A percentile compares a stretch with the other conserved stretches of the same genome.
phyloP scores from a whole-genome alignment of 2,888 invertebrate genomes.

The Parnassius mnemosyne region DNA sequence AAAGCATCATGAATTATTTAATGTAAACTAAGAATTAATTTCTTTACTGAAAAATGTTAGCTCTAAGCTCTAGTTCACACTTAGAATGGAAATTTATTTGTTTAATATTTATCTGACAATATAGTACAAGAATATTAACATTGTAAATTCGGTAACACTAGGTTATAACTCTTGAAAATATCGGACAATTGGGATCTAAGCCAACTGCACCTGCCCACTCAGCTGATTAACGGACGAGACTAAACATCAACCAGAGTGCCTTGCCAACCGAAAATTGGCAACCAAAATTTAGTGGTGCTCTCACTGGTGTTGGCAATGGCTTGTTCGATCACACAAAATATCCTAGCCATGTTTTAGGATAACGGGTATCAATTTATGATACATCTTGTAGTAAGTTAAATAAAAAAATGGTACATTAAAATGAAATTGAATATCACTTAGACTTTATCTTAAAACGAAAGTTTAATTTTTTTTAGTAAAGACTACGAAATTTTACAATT shows the following conservation, averaged over 20 bases:
- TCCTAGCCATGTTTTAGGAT: conserved; percentile 15
- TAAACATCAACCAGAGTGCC: conserved; percentile 29
- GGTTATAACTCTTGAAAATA: conserved; percentile 28
- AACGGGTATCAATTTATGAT: neutral
- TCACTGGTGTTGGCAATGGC: conserved; percentile 25
- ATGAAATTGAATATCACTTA: no score
- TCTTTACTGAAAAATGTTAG: no score
- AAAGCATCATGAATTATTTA: no score
- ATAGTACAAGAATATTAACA: conserved; percentile 15
- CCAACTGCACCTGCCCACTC: conserved; percentile 29
- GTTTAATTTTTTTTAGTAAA: no score
- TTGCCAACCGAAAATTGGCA: conserved; percentile 29
- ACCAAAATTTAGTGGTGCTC: conserved; percentile 26
- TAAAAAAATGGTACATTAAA: no score
- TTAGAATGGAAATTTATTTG: neutral
- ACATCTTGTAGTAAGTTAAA: no score
- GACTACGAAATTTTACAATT: no score
- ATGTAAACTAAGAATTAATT: no score
- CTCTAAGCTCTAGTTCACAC: no score
- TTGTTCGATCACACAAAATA: conserved; percentile 22
- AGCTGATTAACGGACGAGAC: conserved; percentile 28
- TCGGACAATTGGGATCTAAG: conserved; percentile 29
- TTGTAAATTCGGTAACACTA: conserved; percentile 15
- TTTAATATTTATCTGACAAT: neutral
- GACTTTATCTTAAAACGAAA: no score